phyloP scores from a whole-genome alignment of 1,140 invertebrate genomes.

The Idris sp. region DNA sequence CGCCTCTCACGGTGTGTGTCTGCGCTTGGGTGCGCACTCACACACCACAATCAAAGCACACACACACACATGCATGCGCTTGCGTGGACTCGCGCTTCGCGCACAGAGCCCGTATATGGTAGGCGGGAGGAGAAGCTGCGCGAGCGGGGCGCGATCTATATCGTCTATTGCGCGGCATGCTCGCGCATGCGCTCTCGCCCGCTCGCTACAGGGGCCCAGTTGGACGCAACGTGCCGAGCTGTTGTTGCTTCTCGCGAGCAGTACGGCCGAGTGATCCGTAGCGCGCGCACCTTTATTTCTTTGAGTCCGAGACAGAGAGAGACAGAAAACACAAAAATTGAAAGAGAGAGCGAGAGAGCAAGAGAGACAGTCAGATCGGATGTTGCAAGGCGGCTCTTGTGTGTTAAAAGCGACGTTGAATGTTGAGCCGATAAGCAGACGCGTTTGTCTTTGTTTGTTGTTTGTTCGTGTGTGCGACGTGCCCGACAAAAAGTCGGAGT shows the following conservation, averaged over 20 bases:
- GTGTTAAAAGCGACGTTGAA: slow-evolving; percentile 26
- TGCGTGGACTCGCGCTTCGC: slow-evolving; percentile 51
- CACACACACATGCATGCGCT: neutral
- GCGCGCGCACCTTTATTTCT: slow-evolving; percentile 66
- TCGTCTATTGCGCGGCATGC: slow-evolving; percentile 26
- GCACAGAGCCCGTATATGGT: slow-evolving; percentile 75
- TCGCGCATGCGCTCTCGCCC: slow-evolving; percentile 57
- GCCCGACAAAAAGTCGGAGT: slow-evolving; percentile 49
- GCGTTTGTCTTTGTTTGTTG: slow-evolving; percentile 51
- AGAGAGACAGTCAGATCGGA: slow-evolving; percentile 3
- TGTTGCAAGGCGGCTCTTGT: slow-evolving; percentile 1
- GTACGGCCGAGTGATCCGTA: slow-evolving; percentile 73
- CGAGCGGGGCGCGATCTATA: slow-evolving; percentile 47
- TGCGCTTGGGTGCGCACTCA: too few species aligned
- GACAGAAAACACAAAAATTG: slow-evolving; percentile 7
- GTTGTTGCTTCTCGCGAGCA: slow-evolving; percentile 69
- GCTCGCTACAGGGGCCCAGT: slow-evolving; percentile 28
- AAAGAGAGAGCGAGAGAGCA: slow-evolving; percentile 9
- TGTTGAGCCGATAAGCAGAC: too few species aligned
- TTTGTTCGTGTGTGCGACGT: slow-evolving; percentile 44
- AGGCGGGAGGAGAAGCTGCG: slow-evolving; percentile 71
- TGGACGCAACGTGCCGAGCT: slow-evolving; percentile 52
- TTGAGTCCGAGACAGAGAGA: slow-evolving; percentile 37
- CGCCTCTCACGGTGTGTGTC: too few species aligned
- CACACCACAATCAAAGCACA: too few species aligned